Conservation (phyloP, 2,797 vertebrate genomes). For the Psittacula echo region DNA sequence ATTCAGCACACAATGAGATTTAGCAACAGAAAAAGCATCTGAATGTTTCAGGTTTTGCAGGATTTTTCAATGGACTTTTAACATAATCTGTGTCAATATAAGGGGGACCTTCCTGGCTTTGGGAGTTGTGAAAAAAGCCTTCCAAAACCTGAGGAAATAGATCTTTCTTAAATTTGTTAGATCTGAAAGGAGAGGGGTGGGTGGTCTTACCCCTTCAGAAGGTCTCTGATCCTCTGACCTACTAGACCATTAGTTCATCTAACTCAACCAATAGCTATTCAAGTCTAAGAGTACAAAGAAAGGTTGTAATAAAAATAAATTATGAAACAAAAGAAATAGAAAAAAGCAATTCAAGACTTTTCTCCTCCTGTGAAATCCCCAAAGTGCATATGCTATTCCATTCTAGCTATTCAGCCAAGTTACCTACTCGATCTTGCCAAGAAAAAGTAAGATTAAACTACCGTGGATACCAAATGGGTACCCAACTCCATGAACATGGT, state of each 20-base stretch:
- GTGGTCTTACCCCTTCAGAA: slow-evolving; percentile 58
- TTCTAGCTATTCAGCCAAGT: background rate
- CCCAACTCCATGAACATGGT: background rate
- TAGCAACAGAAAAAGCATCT: background rate
- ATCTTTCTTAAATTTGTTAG: background rate
- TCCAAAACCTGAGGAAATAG: slow-evolving; percentile 14
- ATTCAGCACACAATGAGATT: background rate
- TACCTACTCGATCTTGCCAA: background rate
- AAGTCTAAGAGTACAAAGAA: slow-evolving; percentile 24
- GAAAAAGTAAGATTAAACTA: slow-evolving; percentile 13
- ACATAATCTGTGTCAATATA: background rate
- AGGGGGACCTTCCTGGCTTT: background rate
- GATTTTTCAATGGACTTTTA: background rate
- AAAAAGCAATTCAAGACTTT: background rate
- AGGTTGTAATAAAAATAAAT: slow-evolving; percentile 68
- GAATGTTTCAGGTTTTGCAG: background rate
- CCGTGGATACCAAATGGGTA: background rate
- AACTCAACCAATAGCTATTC: slow-evolving; percentile 13
- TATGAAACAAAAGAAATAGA: slow-evolving; percentile 38
- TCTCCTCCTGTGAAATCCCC: background rate
- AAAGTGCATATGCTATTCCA: background rate
- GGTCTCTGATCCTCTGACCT: slow-evolving; percentile 65
- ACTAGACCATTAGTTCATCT: slow-evolving; percentile 49
- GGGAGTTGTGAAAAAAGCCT: background rate
- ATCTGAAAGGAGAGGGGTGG: slow-evolving; percentile 41